These are phyloP conservation scores for Paramisgurnus dabryanus DNA, from an alignment of 2,113 vertebrate species.

Conservation along the genomic window DNA sequence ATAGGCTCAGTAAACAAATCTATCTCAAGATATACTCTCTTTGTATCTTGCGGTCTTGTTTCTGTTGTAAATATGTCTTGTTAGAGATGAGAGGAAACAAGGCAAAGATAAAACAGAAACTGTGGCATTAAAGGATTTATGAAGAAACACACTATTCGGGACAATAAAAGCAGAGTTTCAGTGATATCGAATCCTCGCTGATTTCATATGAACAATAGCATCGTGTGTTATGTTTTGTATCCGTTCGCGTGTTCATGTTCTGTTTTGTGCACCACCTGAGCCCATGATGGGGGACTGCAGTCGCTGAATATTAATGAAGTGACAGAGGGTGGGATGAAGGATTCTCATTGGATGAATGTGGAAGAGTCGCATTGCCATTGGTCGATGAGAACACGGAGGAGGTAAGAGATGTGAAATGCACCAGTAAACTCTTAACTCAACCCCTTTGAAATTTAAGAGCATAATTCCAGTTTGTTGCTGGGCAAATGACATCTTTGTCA, in stretches of 20 bases:
- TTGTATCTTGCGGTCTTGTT: no score
- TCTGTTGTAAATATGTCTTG: neutral
- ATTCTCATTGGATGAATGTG: slow-evolving; percentile 30
- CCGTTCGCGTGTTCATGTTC: slow-evolving; percentile 40
- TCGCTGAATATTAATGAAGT: slow-evolving; percentile 53
- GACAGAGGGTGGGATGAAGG: neutral
- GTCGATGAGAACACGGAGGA: neutral
- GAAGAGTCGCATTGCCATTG: slow-evolving; percentile 19
- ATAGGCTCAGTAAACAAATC: neutral
- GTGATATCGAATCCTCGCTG: neutral
- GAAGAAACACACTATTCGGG: no score
- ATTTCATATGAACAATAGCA: neutral
- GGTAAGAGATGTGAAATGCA: slow-evolving; percentile 7
- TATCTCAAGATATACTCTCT: neutral
- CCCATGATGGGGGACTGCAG: slow-evolving; percentile 52
- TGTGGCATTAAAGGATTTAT: no score
- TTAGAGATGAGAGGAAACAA: neutral
- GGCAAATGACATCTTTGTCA: slow-evolving; percentile 9
- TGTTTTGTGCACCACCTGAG: slow-evolving; percentile 50
- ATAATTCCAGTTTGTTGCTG: slow-evolving; percentile 15
- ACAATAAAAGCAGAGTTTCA: no score
- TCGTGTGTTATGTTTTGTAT: slow-evolving; percentile 13
- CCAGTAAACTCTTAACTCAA: neutral
- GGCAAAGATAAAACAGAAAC: no score
- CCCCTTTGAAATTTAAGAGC: neutral